These are phyloP conservation scores for Chaetodon auriga DNA, from an alignment of 2,113 vertebrate species.

Conservation along the genomic window DNA sequence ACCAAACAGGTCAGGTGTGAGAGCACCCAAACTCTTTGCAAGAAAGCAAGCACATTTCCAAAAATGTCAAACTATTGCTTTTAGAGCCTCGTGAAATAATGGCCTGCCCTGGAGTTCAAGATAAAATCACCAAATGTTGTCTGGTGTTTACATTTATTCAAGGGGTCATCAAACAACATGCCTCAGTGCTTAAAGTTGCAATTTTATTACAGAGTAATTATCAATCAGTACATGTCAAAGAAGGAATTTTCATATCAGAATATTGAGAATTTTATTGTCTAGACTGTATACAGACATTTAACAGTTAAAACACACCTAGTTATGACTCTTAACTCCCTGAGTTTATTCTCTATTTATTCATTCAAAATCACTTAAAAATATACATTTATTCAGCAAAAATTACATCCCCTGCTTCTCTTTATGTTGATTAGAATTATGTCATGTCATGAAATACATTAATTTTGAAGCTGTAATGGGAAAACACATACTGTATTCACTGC, in stretches of 20 bases:
- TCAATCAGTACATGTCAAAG: background rate
- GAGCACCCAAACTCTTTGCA: too few relatives aligned
- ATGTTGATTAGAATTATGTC: background rate
- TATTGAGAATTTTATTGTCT: constrained; percentile 6
- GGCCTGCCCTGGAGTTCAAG: background rate
- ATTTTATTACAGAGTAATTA: constrained; percentile 11
- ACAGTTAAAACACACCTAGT: background rate
- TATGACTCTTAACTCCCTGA: background rate
- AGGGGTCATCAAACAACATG: constrained; percentile 1
- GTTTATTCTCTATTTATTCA: background rate
- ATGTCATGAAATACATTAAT: background rate
- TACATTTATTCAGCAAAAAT: background rate
- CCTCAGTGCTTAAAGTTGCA: background rate
- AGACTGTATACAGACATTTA: background rate
- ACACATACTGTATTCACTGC: background rate
- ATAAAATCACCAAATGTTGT: too few relatives aligned
- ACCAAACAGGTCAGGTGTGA: too few relatives aligned
- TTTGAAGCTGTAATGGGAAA: background rate
- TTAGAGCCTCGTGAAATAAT: background rate
- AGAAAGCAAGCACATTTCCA: too few relatives aligned
- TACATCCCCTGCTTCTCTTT: background rate
- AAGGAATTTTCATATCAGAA: background rate
- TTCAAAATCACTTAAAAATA: background rate
- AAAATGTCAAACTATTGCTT: background rate
- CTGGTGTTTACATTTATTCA: background rate